Evolutionary conservation across 2,113 vertebrate species (phyloP), one percentile per base, ranked within the genome.

Genomic region (Onychorhynchus coronatus): DNA sequence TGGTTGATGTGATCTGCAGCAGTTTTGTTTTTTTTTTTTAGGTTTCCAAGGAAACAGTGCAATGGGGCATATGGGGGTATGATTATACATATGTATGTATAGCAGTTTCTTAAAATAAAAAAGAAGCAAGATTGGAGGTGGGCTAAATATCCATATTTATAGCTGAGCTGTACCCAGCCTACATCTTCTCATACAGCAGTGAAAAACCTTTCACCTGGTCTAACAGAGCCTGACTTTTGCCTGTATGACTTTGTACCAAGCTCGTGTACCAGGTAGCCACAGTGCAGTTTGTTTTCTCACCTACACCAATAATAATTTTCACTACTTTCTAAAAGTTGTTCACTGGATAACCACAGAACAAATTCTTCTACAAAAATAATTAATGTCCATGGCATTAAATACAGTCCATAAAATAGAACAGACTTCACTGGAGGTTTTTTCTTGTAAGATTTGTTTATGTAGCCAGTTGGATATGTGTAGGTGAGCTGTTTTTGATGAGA

Each of bases 21-120:
- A 63, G 20, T 9, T 55, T 92, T n/a, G n/a, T n/a, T n/a, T n/a
- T n/a, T n/a, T n/a, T n/a, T n/a, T 63, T 75, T 55, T 62, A 49
- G 17, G 67, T 91, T 85, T 88, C 96, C 82, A 88, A 77, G 89
- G 85, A 83, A 93, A 79, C 83, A 52, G 37, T 88, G 53, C 52
- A 85, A 23, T 35, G 23, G 61, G 58, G 27, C 47, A 71, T 63
- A 41, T 62, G 23, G 15, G 41, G 61, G 10, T 55, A 78, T 82
- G 62, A 71, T 59, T 83, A 59, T 78, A 62, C 35, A 31, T 89
- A 75, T 67, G 37, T 82, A 30, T 88, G 18, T 75, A 56, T 91
- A 88, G 82, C 8, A 68, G 23, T 75, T 85, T 80, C 67, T 79
- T 94, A 88, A 94, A 93, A 91, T 88, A 82, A 5, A 44, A 52